Percentiles rank a stretch among this genome's conserved stretches.
Evolutionary conservation across 2,797 vertebrate genomes (phyloP).

Genomic region (Notolepis coatsorum): DNA sequence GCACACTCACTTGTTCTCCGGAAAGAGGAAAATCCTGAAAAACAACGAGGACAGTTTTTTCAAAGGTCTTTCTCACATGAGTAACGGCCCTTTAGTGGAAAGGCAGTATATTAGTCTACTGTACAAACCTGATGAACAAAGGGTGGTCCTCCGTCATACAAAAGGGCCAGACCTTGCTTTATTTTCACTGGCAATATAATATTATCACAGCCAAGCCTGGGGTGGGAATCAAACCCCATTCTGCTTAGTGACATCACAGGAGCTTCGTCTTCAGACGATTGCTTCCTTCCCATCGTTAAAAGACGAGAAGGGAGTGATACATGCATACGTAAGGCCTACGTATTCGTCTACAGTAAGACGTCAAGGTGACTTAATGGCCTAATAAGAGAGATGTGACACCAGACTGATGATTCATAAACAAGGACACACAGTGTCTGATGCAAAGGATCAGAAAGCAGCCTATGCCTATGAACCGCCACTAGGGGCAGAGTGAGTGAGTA

Average conservation of each 20-base stretch:
- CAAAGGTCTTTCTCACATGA: too few relatives aligned
- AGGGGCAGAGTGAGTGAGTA: too few relatives aligned
- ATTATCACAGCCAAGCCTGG: too few relatives aligned
- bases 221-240: background rate
- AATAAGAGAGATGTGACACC: too few relatives aligned
- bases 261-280: background rate
- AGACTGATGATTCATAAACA: too few relatives aligned
- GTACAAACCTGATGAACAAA: background rate
- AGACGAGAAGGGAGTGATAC: background rate
- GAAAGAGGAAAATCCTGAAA: conserved; percentile 6
- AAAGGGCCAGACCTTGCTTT: background rate
- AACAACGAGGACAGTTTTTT: background rate
- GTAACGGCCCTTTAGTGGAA: background rate
- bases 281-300: background rate
- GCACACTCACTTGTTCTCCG: background rate
- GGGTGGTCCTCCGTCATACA: background rate
- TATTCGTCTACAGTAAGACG: too few relatives aligned
- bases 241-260: background rate
- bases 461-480: too few relatives aligned
- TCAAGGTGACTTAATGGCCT: too few relatives aligned
- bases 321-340: background rate
- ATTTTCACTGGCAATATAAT: background rate
- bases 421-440: too few relatives aligned
- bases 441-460: too few relatives aligned
- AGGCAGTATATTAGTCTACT: background rate